Evolutionary conservation across 2,797 vertebrate genomes (phyloP), one percentile per base, ranked within the genome.

Genomic region (Gymnocypris eckloni): DNA sequence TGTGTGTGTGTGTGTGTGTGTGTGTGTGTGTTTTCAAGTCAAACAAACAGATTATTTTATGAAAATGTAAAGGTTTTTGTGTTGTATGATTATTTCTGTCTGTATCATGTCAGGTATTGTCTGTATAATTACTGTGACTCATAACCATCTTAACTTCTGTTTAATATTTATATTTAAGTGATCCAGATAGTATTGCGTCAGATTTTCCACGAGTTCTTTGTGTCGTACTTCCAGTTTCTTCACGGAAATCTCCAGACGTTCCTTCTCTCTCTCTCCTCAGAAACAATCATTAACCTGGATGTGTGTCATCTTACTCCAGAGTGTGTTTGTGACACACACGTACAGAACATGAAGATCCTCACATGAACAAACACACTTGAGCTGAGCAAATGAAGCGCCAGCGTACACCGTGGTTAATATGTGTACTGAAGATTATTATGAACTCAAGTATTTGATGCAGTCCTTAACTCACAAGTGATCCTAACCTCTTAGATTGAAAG

Each of bases 131-230:
- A 4, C 15, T 4, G 25, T 9, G 43, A 45, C 39, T 45, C 12
- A 25, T 33, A 3, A 20, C 25, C 48, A 73, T 28, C 71, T 75
- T 52, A 11, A 75, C 70, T 33, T 52, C 2, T 37, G 50, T 18
- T 77, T 54, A 77, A 77, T 39, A 13, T 77, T 77, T 22, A 77
- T 39, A 13, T 77, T 77, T 22, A 77, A 77, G 28, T 33, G 50
- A 12, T 54, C 10, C 73, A 56, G 73, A 37, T 39, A 3, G 13
- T 18, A 33, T 41, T n/a, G 39, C 15, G 6, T n/a, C 54, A 78
- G 11, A 16, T 25, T 59, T 54, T 22, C 54, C 76, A n/a, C 12
- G 16, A 16, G 20, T n/a, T 61, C 3, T 2, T 37, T 7, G 6
- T 6, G 56, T 64, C 37, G 64, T 15, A n/a, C 56, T 15, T n/a